These are phyloP conservation scores for Brachionus paranguensis DNA, from an alignment of 1,140 invertebrate genomes.

Conservation along the genomic window DNA sequence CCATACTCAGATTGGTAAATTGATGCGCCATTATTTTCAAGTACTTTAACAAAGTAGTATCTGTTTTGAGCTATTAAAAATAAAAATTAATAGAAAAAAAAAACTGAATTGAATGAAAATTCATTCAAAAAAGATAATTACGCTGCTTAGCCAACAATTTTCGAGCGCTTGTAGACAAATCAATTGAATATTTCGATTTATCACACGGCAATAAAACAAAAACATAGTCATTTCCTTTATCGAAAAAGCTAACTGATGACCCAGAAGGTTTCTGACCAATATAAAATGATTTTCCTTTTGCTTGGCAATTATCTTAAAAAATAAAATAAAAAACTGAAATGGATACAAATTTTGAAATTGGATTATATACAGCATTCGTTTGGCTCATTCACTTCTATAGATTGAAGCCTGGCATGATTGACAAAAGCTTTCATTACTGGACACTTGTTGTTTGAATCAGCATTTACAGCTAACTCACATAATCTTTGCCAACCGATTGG, in stretches of 20 bases:
- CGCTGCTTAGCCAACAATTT: not conserved
- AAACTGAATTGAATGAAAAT: not conserved
- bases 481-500: slow-evolving; percentile 12
- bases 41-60: slow-evolving; percentile 29
- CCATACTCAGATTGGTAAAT: slow-evolving; percentile 7
- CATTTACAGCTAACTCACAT: not conserved
- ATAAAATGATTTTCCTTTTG: not conserved
- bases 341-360: not conserved
- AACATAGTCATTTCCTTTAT: slow-evolving; percentile 10
- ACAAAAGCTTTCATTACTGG: slow-evolving; percentile 14
- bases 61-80: slow-evolving; percentile 2
- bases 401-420: slow-evolving; percentile 7
- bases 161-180: not conserved
- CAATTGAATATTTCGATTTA: slow-evolving; percentile 16
- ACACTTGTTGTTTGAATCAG: slow-evolving; percentile 10
- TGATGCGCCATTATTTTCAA: slow-evolving; percentile 18
- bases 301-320: slow-evolving; percentile 1
- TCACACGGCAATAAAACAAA: slow-evolving; percentile 36
- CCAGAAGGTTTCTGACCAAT: not conserved
- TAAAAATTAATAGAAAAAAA: not conserved
- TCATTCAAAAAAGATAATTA: not conserved
- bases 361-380: slow-evolving; percentile 28
- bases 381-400: not conserved
- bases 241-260: not conserved
- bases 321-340: not conserved